These are phyloP conservation scores for Heteromurus nitidus DNA, from an alignment of 2,888 invertebrate species.

Conservation along the genomic window DNA sequence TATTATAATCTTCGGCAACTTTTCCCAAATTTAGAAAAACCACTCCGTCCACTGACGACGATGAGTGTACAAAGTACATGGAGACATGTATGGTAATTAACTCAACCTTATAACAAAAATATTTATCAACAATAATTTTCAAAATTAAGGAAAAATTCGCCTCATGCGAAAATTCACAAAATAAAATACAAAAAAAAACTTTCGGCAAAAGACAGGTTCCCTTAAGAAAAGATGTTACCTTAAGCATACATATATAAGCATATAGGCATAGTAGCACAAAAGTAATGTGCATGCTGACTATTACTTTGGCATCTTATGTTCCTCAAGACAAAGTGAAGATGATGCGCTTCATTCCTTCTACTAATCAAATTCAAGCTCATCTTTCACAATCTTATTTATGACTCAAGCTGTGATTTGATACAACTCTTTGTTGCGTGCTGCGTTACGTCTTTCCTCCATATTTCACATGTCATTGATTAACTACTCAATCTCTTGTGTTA, in stretches of 20 bases:
- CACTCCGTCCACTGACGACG: no score
- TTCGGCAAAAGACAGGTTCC: conserved; percentile 14
- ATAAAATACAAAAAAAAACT: neutral
- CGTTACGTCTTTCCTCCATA: neutral
- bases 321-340: neutral
- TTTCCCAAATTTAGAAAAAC: no score
- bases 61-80: no score
- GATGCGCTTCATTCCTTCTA: no score
- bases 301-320: no score
- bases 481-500: neutral
- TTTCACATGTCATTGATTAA: neutral
- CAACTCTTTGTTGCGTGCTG: neutral
- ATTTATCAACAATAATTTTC: neutral
- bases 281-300: no score
- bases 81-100: neutral
- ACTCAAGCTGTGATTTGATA: neutral
- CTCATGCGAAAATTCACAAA: neutral
- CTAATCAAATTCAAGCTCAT: neutral
- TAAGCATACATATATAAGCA: no score
- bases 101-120: neutral
- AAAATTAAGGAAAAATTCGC: conserved; percentile 16
- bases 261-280: no score
- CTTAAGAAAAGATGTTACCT: no score
- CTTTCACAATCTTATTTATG: neutral
- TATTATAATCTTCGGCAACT: conserved; percentile 20